Percentiles rank a stretch among this genome's conserved stretches.
Conservation (phyloP, 1,140 invertebrate species). For the Heterodera schachtii region DNA sequence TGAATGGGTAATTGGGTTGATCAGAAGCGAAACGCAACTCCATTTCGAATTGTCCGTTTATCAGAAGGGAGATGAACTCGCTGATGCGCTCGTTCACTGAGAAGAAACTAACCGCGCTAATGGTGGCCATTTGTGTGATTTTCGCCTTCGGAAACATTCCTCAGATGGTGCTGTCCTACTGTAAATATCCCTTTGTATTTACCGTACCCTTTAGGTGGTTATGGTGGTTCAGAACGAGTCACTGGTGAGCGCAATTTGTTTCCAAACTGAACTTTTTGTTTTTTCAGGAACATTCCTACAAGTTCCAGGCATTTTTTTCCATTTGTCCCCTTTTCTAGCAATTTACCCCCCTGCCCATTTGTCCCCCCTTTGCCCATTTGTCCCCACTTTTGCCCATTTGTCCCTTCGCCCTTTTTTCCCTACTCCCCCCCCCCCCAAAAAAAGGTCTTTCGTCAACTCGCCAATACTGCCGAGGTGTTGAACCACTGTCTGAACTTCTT, state of each 20-base stretch:
- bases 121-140: constrained; percentile 60
- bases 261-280: not conserved
- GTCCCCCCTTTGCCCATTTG: not conserved
- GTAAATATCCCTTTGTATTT: not conserved
- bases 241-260: constrained; percentile 28
- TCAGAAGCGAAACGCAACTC: no score
- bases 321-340: not conserved
- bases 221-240: constrained; percentile 62
- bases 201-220: constrained; percentile 29
- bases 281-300: constrained; percentile 30
- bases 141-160: constrained; percentile 56
- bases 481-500: constrained; percentile 65
- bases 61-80: constrained; percentile 41
- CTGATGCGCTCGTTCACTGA: constrained; percentile 59
- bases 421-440: constrained; percentile 1
- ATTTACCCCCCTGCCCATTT: not conserved
- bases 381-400: not conserved
- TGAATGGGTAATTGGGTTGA: no score
- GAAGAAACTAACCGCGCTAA: constrained; percentile 61
- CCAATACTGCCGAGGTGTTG: constrained; percentile 60
- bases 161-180: constrained; percentile 45
- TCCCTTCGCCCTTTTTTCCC: not conserved
- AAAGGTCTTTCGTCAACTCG: constrained; percentile 60
- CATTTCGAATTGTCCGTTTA: no score
- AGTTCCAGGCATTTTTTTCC: constrained; percentile 53